Percentiles rank a stretch among this genome's conserved stretches.
phyloP scores from a whole-genome alignment of 1,140 invertebrate species.

The Carcinoscorpius rotundicauda region DNA sequence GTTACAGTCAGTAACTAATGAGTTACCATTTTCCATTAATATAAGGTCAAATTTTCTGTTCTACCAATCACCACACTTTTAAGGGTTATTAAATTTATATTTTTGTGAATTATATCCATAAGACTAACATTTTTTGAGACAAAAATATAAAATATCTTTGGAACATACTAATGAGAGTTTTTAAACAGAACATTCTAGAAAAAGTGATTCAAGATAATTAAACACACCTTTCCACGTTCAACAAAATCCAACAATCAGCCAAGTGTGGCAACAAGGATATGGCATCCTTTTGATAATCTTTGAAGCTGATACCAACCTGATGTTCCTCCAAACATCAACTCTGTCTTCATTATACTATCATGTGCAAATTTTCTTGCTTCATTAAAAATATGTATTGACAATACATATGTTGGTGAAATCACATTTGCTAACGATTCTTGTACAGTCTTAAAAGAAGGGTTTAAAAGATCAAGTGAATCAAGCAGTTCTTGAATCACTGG shows the following conservation, averaged over 20 bases:
- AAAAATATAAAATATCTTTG: no score
- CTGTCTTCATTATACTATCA: constrained; percentile 54
- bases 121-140: no score
- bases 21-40: no score
- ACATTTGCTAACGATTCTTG: constrained; percentile 58
- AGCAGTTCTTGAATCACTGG: constrained; percentile 40
- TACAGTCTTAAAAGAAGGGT: constrained; percentile 19
- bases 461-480: constrained; percentile 46
- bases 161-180: no score
- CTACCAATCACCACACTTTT: no score
- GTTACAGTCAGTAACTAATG: no score
- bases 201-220: neutral
- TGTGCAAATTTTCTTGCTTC: constrained; percentile 76
- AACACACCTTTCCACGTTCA: constrained; percentile 49
- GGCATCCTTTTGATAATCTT: constrained; percentile 55
- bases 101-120: no score
- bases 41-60: no score
- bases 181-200: no score
- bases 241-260: constrained; percentile 82
- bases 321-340: constrained; percentile 74
- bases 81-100: no score
- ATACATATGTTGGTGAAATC: constrained; percentile 78
- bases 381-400: constrained; percentile 73
- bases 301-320: constrained; percentile 54
- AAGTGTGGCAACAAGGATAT: constrained; percentile 87